A percentile compares a stretch with the other conserved stretches of the same genome.
Evolutionary conservation across 2,888 invertebrate genomes (phyloP).

Genomic region (Actias luna): DNA sequence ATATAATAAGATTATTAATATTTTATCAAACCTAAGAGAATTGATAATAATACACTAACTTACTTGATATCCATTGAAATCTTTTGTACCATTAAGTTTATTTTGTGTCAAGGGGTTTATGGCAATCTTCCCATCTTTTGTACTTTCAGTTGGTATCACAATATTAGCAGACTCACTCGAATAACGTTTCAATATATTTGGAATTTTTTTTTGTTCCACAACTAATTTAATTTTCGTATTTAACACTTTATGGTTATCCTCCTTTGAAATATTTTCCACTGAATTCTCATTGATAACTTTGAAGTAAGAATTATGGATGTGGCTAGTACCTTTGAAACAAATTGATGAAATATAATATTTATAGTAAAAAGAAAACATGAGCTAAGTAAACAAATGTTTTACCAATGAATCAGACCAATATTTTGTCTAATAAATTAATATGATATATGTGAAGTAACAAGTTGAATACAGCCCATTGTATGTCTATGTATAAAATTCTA

Average conservation of each 20-base stretch:
- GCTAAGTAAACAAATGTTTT: background rate
- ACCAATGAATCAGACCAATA: background rate
- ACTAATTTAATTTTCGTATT: conserved; percentile 50
- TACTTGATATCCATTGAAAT: conserved; percentile 40
- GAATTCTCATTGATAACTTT: conserved; percentile 72
- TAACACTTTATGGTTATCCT: conserved; percentile 40
- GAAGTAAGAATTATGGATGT: conserved; percentile 57
- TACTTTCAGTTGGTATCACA: conserved; percentile 52
- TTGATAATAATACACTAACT: conserved; percentile 35
- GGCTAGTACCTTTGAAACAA: conserved; percentile 47
- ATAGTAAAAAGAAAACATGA: background rate
- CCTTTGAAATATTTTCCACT: conserved; percentile 31
- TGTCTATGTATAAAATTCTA: too few species aligned
- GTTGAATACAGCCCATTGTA: too few species aligned
- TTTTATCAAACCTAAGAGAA: background rate
- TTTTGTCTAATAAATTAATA: too few species aligned
- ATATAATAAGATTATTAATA: too few species aligned
- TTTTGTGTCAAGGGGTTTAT: conserved; percentile 52
- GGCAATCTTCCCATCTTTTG: conserved; percentile 54
- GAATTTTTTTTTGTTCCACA: conserved; percentile 55
- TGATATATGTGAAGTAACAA: too few species aligned
- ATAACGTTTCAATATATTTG: conserved; percentile 54
- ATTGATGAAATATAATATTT: background rate
- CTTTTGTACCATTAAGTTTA: conserved; percentile 39
- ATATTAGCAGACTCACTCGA: conserved; percentile 37